Base-by-base conservation (phyloP, 2,797 vertebrate genomes). In the Acropternis orthonyx region DNA sequence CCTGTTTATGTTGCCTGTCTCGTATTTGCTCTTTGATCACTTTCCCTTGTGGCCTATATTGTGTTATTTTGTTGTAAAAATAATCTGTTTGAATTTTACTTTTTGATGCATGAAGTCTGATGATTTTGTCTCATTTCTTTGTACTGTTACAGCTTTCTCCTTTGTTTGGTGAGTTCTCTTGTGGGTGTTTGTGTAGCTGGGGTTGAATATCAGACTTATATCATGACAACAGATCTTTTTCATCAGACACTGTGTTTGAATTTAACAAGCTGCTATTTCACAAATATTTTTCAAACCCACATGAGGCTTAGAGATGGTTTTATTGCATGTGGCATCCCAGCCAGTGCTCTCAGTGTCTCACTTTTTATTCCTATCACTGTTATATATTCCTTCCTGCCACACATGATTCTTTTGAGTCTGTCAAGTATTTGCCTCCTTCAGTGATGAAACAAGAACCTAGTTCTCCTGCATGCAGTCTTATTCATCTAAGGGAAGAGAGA, bases 1-100 rank as follows among this genome's bases (percentile, higher is more conserved):
- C 59, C 51, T 84, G 51, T 82, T 85, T 95, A 26, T 92, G 63
- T 88, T 86, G 56, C 52, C 72, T 95, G 68, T 90, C 66, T 95
- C 87, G 59, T 95, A 66, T 71, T 94, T 79, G n/a, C 51, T 94
- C 74, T 92, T 97, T 81, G 36, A 59, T 94, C 43, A 37, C 52
- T 84, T 92, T 93, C 78, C 71, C 61, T 93, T 71, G 28, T 1
- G 34, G 69, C 14, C 93, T 84, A 44, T 76, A 34, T 75, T 8
- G 3, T 83, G 58, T 79, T 85, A 72, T 73, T 91, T 84, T 89
- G n/a, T 72, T 58, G 46, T 66, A 89, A 93, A 92, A 91, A 89
- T 63, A 69, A 91, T 62, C 37, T 75, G 24, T 67, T 65, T 39
- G 32, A 87, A 46, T 92, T 95, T 93, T 88, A 18, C 26, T 62